Evolutionary conservation across 2,888 invertebrate genomes (phyloP).

Genomic region (Amblyteles armatorius): DNA sequence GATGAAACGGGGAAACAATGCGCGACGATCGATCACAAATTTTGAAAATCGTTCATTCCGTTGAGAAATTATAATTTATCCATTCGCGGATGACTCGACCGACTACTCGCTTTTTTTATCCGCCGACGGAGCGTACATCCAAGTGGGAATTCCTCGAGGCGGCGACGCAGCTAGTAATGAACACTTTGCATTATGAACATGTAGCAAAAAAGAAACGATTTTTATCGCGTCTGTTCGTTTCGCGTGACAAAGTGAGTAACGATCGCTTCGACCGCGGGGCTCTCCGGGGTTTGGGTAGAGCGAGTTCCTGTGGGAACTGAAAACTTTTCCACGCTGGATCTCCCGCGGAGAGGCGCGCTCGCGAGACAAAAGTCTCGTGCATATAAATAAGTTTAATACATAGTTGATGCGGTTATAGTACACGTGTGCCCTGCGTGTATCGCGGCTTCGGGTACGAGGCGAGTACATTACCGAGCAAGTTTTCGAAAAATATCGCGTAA

Average conservation of each 20-base stretch:
- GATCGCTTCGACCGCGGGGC: conserved; percentile 10
- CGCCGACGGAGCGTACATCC: no score
- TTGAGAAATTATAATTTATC: no score
- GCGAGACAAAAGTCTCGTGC: conserved; percentile 34
- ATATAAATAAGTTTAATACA: conserved; percentile 19
- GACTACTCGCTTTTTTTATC: no score
- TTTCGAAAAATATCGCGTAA: conserved; percentile 30
- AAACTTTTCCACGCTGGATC: conserved; percentile 34
- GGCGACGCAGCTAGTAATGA: no score
- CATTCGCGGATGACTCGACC: no score
- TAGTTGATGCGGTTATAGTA: not conserved
- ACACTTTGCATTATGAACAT: no score
- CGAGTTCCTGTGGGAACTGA: conserved; percentile 24
- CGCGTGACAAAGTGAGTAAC: conserved; percentile 29
- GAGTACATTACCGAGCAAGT: conserved; percentile 16
- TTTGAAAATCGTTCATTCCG: no score
- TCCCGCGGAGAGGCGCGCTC: conserved; percentile 6
- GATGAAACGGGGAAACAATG: no score
- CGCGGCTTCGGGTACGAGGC: not conserved
- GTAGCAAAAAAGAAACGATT: no score
- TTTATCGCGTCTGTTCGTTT: not conserved
- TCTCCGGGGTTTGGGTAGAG: not conserved
- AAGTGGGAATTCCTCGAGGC: no score
- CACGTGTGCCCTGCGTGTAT: not conserved
- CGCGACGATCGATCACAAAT: no score